phyloP scores from a whole-genome alignment of 2,113 vertebrate species.

The Pterocles burchelli region DNA sequence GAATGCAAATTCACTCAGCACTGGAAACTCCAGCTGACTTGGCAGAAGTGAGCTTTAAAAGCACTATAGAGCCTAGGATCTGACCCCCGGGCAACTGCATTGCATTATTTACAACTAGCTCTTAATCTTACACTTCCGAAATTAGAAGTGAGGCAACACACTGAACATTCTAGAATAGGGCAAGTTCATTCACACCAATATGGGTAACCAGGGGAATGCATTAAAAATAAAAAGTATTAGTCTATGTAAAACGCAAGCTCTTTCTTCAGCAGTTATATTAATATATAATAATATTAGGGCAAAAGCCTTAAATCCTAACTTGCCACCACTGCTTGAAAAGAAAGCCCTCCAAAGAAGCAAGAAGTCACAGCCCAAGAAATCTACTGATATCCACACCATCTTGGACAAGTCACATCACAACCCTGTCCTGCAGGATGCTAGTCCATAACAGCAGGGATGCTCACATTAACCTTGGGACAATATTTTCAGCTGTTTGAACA shows the following conservation, averaged over 20 bases:
- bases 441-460: neutral
- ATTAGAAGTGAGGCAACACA: neutral
- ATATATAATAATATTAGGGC: neutral
- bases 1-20: neutral
- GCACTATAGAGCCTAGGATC: neutral
- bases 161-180: fast-evolving
- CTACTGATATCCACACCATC: fast-evolving
- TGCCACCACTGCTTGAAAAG: neutral
- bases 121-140: neutral
- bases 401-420: fast-evolving
- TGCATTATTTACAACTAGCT: neutral
- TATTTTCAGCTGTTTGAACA: neutral
- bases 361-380: neutral
- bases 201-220: fast-evolving
- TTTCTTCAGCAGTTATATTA: neutral
- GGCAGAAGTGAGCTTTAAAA: neutral
- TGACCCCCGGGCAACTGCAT: neutral
- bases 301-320: neutral
- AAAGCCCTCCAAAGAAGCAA: neutral
- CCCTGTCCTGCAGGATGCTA: neutral
- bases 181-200: neutral
- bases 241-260: neutral
- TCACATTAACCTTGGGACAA: neutral
- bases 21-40: neutral
- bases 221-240: neutral